Evolutionary conservation across 2,888 invertebrate species (phyloP).

Genomic region (Pterostichus niger): DNA sequence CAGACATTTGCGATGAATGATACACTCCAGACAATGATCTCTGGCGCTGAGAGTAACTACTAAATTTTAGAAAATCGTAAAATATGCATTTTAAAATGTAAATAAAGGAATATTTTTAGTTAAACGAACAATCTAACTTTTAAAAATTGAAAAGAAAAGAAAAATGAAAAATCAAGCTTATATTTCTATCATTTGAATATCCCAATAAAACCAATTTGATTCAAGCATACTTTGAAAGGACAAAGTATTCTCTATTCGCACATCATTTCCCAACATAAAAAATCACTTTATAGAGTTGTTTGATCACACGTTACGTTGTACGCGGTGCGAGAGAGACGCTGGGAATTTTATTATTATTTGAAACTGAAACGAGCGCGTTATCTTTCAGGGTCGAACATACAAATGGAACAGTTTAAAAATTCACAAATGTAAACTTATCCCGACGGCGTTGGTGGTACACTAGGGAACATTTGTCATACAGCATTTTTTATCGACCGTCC

Average conservation of each 20-base stretch:
- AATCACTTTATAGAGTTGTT: slow-evolving; percentile 19
- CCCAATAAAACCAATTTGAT: not conserved
- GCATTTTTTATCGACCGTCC: slow-evolving; percentile 29
- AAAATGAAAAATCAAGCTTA: not conserved
- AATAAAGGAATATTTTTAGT: too few species aligned
- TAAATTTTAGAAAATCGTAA: too few species aligned
- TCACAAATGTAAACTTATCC: slow-evolving; percentile 41
- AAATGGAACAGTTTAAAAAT: slow-evolving; percentile 46
- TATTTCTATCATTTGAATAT: slow-evolving; percentile 16
- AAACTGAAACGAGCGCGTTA: slow-evolving; percentile 35
- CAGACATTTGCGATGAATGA: too few species aligned
- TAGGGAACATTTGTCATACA: slow-evolving; percentile 25
- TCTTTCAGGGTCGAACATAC: slow-evolving; percentile 32
- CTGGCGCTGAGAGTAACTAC: too few species aligned
- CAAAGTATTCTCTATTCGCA: slow-evolving; percentile 16
- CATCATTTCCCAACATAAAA: slow-evolving; percentile 10
- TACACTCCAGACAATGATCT: too few species aligned
- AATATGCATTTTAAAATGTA: too few species aligned
- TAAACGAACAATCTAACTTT: too few species aligned
- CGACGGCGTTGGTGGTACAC: not conserved
- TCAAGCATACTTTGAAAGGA: not conserved
- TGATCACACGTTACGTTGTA: slow-evolving; percentile 9
- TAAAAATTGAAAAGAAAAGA: too few species aligned
- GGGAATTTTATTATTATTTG: slow-evolving; percentile 23
- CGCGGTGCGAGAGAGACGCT: not conserved